phyloP scores from a whole-genome alignment of 2,113 vertebrate genomes.

The Brachionichthys hirsutus region DNA sequence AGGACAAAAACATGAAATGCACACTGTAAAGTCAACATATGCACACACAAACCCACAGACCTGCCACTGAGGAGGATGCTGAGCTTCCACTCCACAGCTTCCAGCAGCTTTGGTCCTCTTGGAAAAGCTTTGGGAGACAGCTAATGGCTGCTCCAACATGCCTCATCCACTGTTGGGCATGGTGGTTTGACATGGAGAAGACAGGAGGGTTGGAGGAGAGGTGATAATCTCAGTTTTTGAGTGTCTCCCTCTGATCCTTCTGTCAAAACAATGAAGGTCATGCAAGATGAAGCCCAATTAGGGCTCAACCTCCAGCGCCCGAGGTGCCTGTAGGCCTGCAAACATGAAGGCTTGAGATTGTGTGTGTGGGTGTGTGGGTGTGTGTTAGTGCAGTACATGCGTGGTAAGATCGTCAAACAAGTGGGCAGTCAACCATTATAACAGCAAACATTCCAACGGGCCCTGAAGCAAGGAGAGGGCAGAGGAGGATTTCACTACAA shows the following conservation, averaged over 20 bases:
- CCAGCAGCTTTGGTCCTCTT: slow-evolving; percentile 43
- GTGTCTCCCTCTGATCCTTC: slow-evolving; percentile 48
- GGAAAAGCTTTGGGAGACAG: slow-evolving; percentile 38
- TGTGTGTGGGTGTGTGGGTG: slow-evolving; percentile 9
- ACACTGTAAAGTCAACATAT: not conserved
- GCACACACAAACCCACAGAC: slow-evolving; percentile 7
- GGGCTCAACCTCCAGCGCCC: slow-evolving; percentile 30
- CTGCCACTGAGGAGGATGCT: slow-evolving; percentile 27
- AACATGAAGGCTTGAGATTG: slow-evolving; percentile 23
- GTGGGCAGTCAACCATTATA: not conserved
- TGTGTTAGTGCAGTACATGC: not conserved
- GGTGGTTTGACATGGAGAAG: slow-evolving; percentile 30
- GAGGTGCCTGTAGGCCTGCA: slow-evolving; percentile 29
- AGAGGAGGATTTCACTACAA: slow-evolving; percentile 10
- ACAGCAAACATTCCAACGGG: slow-evolving; percentile 4
- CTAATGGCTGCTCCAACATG: slow-evolving; percentile 58
- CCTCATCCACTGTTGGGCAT: slow-evolving; percentile 25
- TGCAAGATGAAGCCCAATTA: slow-evolving; percentile 67
- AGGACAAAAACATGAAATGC: slow-evolving; percentile 14
- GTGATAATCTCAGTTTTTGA: slow-evolving; percentile 37
- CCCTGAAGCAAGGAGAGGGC: slow-evolving; percentile 23
- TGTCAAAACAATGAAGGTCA: slow-evolving; percentile 76
- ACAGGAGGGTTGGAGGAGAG: slow-evolving; percentile 8
- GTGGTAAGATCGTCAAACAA: slow-evolving; percentile 8
- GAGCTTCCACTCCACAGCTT: slow-evolving; percentile 33